Conservation (phyloP, 2,888 invertebrate species). For the Lasioglossum zephyrum region DNA sequence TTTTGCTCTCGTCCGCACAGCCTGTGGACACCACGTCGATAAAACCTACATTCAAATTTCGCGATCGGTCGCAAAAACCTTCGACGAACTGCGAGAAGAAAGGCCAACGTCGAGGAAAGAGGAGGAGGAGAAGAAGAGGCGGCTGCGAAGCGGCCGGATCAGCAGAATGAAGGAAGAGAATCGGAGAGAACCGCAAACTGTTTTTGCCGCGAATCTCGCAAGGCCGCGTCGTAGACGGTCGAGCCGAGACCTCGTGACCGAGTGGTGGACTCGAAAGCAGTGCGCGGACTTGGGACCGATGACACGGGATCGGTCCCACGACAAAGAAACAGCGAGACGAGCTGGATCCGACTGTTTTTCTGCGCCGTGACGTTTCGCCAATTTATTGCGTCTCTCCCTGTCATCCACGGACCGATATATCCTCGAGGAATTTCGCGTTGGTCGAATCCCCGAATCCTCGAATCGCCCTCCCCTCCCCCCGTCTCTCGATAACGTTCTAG, state of each 20-base stretch:
- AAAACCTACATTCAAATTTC: slow-evolving; percentile 11
- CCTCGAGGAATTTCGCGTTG: slow-evolving; percentile 61
- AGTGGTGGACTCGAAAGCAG: slow-evolving; percentile 58
- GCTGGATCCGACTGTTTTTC: slow-evolving; percentile 67
- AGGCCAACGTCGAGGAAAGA: neutral
- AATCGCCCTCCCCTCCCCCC: neutral
- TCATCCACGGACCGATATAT: slow-evolving; percentile 65
- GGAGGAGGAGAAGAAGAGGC: neutral
- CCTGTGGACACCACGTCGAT: neutral
- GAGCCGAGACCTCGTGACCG: slow-evolving; percentile 67
- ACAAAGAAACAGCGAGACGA: slow-evolving; percentile 67
- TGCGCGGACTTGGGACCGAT: slow-evolving; percentile 62
- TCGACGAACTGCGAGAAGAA: neutral
- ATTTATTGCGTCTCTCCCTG: slow-evolving; percentile 68
- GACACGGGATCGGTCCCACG: slow-evolving; percentile 68
- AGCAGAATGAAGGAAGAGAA: slow-evolving; percentile 30
- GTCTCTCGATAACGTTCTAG: neutral
- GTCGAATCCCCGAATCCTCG: slow-evolving; percentile 40
- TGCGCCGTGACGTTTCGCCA: slow-evolving; percentile 65
- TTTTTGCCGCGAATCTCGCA: slow-evolving; percentile 74
- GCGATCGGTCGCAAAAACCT: neutral
- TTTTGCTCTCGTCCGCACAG: neutral
- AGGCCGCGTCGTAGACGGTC: slow-evolving; percentile 72
- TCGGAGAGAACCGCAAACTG: slow-evolving; percentile 58
- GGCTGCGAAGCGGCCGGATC: neutral